Evolutionary conservation across 2,113 vertebrate species (phyloP).

Genomic region (Andinoacara biseriatus): DNA sequence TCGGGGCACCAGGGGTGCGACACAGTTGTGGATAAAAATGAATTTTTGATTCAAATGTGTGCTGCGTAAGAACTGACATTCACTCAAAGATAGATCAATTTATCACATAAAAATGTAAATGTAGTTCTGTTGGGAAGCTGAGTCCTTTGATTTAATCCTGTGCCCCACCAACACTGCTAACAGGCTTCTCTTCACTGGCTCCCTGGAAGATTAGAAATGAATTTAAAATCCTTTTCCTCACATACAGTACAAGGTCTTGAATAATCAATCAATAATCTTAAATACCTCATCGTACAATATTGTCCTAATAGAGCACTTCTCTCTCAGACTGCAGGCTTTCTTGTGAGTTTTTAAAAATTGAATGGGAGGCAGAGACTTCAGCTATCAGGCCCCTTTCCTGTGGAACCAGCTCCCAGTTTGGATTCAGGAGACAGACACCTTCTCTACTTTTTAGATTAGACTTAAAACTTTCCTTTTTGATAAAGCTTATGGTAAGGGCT

Average conservation of each 20-base stretch:
- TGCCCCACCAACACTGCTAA: background rate
- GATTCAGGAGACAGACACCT: background rate
- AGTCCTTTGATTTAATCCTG: slow-evolving; percentile 38
- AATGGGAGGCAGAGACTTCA: too few species aligned
- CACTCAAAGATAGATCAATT: slow-evolving; percentile 35
- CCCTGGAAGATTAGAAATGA: background rate
- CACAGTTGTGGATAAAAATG: slow-evolving; percentile 6
- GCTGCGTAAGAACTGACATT: slow-evolving; percentile 10
- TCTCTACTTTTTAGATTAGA: too few species aligned
- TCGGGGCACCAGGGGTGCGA: slow-evolving; percentile 6
- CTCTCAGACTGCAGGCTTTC: background rate
- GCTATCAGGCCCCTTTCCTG: background rate
- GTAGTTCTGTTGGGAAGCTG: slow-evolving; percentile 44
- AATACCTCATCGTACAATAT: background rate
- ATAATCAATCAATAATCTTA: slow-evolving; percentile 5
- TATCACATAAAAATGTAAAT: slow-evolving; percentile 53
- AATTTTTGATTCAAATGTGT: slow-evolving; percentile 29
- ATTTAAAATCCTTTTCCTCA: background rate
- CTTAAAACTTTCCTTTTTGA: background rate
- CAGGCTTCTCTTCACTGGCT: background rate
- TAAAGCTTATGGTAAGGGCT: background rate
- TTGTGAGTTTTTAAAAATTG: background rate
- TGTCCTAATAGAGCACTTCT: background rate
- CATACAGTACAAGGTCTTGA: background rate
- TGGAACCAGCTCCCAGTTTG: slow-evolving; percentile 2